Percentiles rank a stretch among this genome's conserved stretches.
Evolutionary conservation across 2,888 invertebrate genomes (phyloP).

Genomic region (Ecliptopera silaceata): DNA sequence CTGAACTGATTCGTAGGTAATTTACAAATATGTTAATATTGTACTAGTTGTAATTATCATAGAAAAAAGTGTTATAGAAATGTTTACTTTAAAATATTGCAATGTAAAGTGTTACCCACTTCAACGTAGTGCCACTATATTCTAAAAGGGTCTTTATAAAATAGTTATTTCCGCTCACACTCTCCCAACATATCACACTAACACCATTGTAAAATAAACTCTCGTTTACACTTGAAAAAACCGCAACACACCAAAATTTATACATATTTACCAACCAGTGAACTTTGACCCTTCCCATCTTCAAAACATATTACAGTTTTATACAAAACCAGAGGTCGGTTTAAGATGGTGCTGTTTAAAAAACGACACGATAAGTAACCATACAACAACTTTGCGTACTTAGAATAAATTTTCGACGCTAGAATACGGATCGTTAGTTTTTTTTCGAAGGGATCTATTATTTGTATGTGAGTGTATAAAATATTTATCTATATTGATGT

Average conservation of each 20-base stretch:
- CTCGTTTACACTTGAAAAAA: conserved; percentile 71
- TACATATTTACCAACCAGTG: conserved; percentile 58
- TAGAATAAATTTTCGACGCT: conserved; percentile 80
- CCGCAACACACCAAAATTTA: conserved; percentile 66
- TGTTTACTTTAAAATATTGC: too few relatives aligned
- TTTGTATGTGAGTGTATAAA: conserved; percentile 48
- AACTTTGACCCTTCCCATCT: conserved; percentile 40
- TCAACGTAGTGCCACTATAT: too few relatives aligned
- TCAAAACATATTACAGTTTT: conserved; percentile 10
- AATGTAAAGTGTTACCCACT: too few relatives aligned
- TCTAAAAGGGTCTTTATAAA: background rate
- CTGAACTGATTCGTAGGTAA: too few relatives aligned
- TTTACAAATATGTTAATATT: too few relatives aligned
- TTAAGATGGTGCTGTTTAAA: conserved; percentile 51
- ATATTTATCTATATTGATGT: conserved; percentile 65
- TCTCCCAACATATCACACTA: conserved; percentile 63
- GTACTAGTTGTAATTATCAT: too few relatives aligned
- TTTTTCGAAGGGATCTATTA: conserved; percentile 61
- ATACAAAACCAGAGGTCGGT: conserved; percentile 39
- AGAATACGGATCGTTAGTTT: conserved; percentile 72
- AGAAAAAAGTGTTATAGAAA: too few relatives aligned
- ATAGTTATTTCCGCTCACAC: conserved; percentile 37
- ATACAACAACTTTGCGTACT: conserved; percentile 71
- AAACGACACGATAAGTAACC: conserved; percentile 73
- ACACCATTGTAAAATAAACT: conserved; percentile 70